Percentiles rank a stretch among this genome's conserved stretches.
Evolutionary conservation across 1,140 invertebrate genomes (phyloP).

Genomic region (Arctopsyche grandis): DNA sequence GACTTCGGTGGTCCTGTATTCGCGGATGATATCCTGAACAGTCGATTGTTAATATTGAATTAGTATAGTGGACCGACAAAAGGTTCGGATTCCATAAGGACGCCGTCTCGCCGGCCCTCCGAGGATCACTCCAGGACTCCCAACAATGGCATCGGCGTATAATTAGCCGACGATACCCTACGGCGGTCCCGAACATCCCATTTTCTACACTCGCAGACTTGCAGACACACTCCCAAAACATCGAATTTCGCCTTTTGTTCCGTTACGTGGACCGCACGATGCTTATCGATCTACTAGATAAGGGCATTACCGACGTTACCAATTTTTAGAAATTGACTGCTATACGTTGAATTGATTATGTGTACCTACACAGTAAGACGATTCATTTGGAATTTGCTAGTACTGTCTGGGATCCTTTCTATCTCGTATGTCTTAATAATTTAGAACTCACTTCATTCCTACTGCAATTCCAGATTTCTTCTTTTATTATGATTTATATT

Average conservation of each 20-base stretch:
- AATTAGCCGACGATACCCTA: not conserved
- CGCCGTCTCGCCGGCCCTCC: slow-evolving; percentile 15
- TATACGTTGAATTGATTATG: too few species aligned
- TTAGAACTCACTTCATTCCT: too few species aligned
- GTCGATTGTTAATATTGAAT: slow-evolving; percentile 28
- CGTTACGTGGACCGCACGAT: not conserved
- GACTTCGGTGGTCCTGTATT: not conserved
- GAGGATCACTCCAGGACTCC: slow-evolving; percentile 8
- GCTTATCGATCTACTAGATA: not conserved
- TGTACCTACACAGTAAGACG: too few species aligned
- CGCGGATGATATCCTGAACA: not conserved
- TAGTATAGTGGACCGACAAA: slow-evolving; percentile 6
- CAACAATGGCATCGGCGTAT: slow-evolving; percentile 24
- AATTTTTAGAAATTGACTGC: too few species aligned
- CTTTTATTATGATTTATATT: too few species aligned
- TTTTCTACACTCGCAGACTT: not conserved
- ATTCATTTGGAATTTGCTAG: too few species aligned
- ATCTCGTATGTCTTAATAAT: too few species aligned
- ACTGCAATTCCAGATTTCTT: too few species aligned
- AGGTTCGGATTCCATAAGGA: slow-evolving; percentile 20
- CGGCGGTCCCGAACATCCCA: not conserved
- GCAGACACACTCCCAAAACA: too few species aligned
- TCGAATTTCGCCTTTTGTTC: too few species aligned
- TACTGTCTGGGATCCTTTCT: too few species aligned
- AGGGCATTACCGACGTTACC: not conserved